Conservation (phyloP, 1,140 invertebrate species). For the Saccostrea glomerata region DNA sequence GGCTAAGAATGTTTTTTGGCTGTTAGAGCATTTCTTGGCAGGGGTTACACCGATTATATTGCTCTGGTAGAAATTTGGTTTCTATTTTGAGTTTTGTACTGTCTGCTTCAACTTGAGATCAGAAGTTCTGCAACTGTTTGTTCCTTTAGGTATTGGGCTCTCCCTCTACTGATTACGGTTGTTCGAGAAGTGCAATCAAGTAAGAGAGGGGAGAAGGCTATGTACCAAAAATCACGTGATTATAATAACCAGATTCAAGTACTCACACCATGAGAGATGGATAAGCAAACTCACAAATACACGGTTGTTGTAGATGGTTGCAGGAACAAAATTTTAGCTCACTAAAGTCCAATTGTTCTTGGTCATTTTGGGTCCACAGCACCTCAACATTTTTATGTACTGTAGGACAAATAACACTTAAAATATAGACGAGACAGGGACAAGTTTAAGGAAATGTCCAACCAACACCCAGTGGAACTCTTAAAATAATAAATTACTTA, state of each 20-base stretch:
- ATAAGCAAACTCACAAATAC: not conserved
- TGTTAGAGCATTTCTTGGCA: slow-evolving; percentile 58
- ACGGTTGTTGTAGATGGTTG: not conserved
- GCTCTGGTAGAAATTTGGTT: slow-evolving; percentile 45
- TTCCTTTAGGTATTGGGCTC: slow-evolving; percentile 25
- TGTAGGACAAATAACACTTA: too few relatives aligned
- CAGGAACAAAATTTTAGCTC: not conserved
- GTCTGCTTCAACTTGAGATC: slow-evolving; percentile 48
- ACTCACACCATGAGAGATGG: not conserved
- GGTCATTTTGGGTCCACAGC: not conserved
- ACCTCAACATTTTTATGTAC: not conserved
- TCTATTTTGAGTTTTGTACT: slow-evolving; percentile 58
- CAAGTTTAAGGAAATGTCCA: too few relatives aligned
- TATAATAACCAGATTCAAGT: not conserved
- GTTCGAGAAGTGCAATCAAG: slow-evolving; percentile 18
- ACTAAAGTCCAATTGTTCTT: not conserved
- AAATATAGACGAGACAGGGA: too few relatives aligned
- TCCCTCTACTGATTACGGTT: slow-evolving; percentile 18
- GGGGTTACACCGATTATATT: slow-evolving; percentile 56
- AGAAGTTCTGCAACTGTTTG: slow-evolving; percentile 37
- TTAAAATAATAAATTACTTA: too few relatives aligned
- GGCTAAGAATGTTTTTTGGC: slow-evolving; percentile 54
- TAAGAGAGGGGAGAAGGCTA: not conserved
- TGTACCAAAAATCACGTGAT: slow-evolving; percentile 4
- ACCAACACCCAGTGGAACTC: too few relatives aligned